A percentile compares a stretch with the other conserved stretches of the same genome.
These are phyloP conservation scores for Xiphias gladius DNA, from an alignment of 2,113 vertebrate species.

Conservation along the genomic window DNA sequence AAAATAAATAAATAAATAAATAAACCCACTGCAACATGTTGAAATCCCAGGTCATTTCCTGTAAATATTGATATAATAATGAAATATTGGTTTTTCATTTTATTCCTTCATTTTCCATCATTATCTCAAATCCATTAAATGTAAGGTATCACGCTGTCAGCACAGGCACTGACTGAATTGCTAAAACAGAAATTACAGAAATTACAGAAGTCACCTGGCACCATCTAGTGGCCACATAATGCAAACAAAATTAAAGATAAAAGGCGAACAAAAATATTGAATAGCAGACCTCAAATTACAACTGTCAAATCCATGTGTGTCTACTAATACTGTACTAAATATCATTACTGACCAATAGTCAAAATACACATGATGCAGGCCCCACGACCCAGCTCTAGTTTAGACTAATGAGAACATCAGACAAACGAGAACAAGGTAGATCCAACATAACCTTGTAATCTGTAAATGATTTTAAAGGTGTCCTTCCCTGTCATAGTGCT, in stretches of 20 bases:
- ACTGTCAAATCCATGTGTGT: neutral
- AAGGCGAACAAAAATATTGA: neutral
- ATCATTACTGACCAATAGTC: neutral
- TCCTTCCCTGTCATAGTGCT: neutral
- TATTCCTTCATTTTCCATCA: neutral
- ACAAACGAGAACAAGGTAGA: neutral
- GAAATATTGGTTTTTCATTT: neutral
- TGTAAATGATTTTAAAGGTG: too few species aligned
- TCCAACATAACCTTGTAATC: neutral
- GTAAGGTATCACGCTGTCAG: neutral
- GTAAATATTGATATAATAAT: too few species aligned
- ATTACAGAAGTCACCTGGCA: conserved; percentile 28
- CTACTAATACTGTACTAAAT: neutral
- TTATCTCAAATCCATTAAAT: neutral
- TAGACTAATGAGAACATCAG: neutral
- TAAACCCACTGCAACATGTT: neutral
- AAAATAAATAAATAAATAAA: too few species aligned
- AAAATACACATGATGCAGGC: neutral
- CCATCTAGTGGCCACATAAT: conserved; percentile 71
- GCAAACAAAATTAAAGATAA: neutral
- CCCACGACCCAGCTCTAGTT: too few species aligned
- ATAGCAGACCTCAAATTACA: neutral
- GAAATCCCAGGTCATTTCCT: neutral
- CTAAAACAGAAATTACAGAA: neutral
- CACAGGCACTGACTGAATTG: neutral